phyloP scores from a whole-genome alignment of 2,797 vertebrate genomes.

The Garrulus glandarius region DNA sequence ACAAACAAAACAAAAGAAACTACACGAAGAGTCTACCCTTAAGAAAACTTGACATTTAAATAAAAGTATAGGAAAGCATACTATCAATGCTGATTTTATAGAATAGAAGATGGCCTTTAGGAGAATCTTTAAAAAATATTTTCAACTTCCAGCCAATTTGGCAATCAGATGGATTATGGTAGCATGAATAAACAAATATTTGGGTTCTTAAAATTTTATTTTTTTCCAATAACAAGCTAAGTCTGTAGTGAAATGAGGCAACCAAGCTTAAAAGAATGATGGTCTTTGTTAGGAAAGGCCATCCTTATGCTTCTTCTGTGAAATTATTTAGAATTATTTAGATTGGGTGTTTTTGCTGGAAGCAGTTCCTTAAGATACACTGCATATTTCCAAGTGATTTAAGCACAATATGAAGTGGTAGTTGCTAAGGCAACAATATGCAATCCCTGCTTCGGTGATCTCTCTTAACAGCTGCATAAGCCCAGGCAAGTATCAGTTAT shows the following conservation, averaged over 20 bases:
- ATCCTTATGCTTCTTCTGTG: background rate
- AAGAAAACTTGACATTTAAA: background rate
- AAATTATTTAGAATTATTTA: background rate
- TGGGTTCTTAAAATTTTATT: background rate
- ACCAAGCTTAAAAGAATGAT: background rate
- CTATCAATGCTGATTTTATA: background rate
- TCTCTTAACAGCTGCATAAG: conserved; percentile 33
- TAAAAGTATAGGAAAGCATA: background rate
- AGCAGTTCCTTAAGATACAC: conserved; percentile 13
- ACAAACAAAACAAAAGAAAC: background rate
- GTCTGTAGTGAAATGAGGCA: background rate
- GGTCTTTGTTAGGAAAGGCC: background rate
- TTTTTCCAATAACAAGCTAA: background rate
- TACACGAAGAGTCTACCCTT: background rate
- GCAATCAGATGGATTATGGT: background rate
- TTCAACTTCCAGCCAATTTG: background rate
- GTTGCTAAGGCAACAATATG: conserved; percentile 58
- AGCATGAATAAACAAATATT: background rate
- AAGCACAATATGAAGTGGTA: conserved; percentile 35
- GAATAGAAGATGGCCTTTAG: background rate
- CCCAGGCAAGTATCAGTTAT: background rate
- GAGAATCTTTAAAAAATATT: background rate
- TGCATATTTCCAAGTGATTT: conserved; percentile 10
- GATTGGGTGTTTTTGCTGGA: background rate
- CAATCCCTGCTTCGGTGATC: background rate